Evolutionary conservation across 2,797 vertebrate genomes (phyloP).

Genomic region (Holocentrus rufus): DNA sequence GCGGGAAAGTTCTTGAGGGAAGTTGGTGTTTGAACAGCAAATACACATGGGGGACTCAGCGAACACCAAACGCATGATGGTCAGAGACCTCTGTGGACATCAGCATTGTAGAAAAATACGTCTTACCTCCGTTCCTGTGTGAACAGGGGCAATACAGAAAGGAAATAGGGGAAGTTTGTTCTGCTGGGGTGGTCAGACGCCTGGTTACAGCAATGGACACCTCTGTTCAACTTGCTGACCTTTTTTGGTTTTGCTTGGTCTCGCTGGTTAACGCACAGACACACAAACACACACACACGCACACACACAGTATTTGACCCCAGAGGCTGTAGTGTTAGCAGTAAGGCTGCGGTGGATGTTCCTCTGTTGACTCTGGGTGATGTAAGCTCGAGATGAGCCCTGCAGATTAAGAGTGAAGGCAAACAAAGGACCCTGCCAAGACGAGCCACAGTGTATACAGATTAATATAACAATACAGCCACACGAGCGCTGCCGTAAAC

Average conservation of each 20-base stretch:
- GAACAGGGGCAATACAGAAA: conserved; percentile 11
- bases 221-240: conserved; percentile 24
- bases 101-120: not conserved
- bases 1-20: conserved; percentile 13
- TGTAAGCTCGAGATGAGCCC: conserved; percentile 76
- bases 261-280: conserved; percentile 22
- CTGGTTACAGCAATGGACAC: conserved; percentile 18
- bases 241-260: conserved; percentile 49
- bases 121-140: conserved; percentile 13
- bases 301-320: conserved; percentile 61
- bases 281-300: conserved; percentile 33
- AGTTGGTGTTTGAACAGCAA: conserved; percentile 53
- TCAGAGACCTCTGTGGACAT: conserved; percentile 17
- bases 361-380: conserved; percentile 77
- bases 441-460: conserved; percentile 80
- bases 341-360: conserved; percentile 64
- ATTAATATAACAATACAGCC: conserved; percentile 82
- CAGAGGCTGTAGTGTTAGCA: conserved; percentile 61
- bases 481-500: conserved; percentile 80
- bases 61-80: conserved; percentile 32
- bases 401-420: conserved; percentile 77
- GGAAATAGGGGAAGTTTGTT: conserved; percentile 9
- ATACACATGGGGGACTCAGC: conserved; percentile 26
- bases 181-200: conserved; percentile 37
- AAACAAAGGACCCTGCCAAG: conserved; percentile 77